Base-by-base conservation (phyloP, 1,140 invertebrate genomes). In the Drosophila malerkotliana region DNA sequence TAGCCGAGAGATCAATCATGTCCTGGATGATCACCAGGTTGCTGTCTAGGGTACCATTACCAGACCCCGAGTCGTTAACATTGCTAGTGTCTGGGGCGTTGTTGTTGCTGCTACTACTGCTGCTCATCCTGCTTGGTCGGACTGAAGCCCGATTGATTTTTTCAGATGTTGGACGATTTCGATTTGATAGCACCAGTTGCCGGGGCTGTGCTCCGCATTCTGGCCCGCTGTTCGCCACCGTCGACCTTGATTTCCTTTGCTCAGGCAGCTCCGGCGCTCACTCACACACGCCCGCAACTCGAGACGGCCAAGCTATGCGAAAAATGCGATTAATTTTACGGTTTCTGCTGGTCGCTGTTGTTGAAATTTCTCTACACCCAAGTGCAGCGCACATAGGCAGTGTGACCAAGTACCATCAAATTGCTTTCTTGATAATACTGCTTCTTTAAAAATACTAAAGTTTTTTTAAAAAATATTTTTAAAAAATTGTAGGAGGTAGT, bases 1-100 rank as follows among this genome's bases (percentile, higher is more conserved):
- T 95, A 60, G 97, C 97, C 85, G 96, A 98, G 92, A 98, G 96
- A 93, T 98, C 97, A 93, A 99, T 99, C 96, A 98, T 98, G 78
- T 96, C 96, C 94, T 98, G 97, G 72, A 96, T 94, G 84, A 95
- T 94, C 67, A 94, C 92, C 52, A 92, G 74, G 62, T 91, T 90
- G 57, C 79, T 91, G 52, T 81, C 84, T 26, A 55, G 51, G 14
- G 7, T 24, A 9, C 44, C 18, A 9, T n/a, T 44, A 10, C 44
- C 44, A 21, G 18, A 21, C 21, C 44, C 41, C 7, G 41, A 44
- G 18, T 47, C 44, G 18, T 24, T 18, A 1, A 18, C 44, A 47
- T 47, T 21, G 44, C 24, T 53, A 8, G 51, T 18, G 26, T 34
- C 66, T 52, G 52, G 66, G 32, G 73, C 69, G 48, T 55, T 71